Conservation (phyloP, 2,113 vertebrate genomes). For the Microtus oregoni region DNA sequence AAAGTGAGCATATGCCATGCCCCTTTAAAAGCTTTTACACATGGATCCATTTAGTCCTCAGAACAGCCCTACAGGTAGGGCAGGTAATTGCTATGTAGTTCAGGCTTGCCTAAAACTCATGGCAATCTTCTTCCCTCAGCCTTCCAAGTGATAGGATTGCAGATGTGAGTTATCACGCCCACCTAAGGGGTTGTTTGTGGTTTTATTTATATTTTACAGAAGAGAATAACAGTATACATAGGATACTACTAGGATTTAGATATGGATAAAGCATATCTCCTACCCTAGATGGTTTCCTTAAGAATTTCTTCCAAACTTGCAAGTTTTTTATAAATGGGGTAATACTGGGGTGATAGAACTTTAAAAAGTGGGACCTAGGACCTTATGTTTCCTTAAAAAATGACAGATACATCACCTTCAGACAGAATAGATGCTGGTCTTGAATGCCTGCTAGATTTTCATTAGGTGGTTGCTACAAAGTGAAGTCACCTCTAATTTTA, state of each 20-base stretch:
- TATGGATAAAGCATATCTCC: not conserved
- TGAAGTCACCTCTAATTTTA: not conserved
- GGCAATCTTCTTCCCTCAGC: not conserved
- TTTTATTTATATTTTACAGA: constrained; percentile 25
- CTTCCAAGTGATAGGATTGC: not conserved
- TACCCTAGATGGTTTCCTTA: not conserved
- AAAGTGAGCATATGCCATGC: not conserved
- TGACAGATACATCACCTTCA: not conserved
- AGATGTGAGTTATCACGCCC: not conserved
- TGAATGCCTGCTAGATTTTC: not conserved
- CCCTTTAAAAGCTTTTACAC: not conserved
- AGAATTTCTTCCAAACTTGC: not conserved
- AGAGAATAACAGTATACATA: not conserved
- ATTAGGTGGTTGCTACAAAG: not conserved
- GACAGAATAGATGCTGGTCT: not conserved
- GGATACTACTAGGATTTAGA: not conserved
- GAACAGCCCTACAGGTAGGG: not conserved
- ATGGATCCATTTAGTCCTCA: not conserved
- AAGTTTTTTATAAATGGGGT: not conserved
- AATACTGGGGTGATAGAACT: not conserved
- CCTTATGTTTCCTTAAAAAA: not conserved
- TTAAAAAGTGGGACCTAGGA: not conserved
- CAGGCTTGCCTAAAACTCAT: not conserved
- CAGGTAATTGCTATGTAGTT: not conserved
- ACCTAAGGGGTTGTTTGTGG: not conserved